A percentile compares a stretch with the other conserved stretches of the same genome.
phyloP scores from a whole-genome alignment of 2,113 vertebrate genomes.

The Rhynchomys soricoides region DNA sequence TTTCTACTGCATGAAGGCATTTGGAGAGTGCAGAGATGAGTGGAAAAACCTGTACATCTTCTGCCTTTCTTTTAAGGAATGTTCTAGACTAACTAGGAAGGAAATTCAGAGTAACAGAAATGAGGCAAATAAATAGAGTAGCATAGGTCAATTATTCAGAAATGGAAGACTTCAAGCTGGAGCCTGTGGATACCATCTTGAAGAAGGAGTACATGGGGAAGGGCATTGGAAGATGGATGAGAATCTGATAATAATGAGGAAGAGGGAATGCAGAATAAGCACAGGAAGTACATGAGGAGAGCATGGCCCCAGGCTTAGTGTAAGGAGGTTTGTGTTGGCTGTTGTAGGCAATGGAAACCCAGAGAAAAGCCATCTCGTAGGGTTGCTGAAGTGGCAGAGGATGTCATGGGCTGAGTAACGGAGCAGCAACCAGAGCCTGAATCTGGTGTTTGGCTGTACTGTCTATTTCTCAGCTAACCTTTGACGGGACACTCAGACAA shows the following conservation, averaged over 20 bases:
- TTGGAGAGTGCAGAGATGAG: not conserved
- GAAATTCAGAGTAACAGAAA: not conserved
- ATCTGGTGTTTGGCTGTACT: not conserved
- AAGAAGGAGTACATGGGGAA: not conserved
- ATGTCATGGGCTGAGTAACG: not conserved
- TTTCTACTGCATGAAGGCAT: not conserved
- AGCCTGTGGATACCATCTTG: not conserved
- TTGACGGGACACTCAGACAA: not conserved
- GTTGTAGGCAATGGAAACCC: not conserved
- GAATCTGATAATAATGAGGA: not conserved
- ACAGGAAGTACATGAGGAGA: not conserved
- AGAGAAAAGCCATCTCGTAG: not conserved
- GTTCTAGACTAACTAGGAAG: not conserved
- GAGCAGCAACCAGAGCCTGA: not conserved
- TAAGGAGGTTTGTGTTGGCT: constrained; percentile 1
- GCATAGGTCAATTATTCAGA: not conserved
- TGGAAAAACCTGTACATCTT: not conserved
- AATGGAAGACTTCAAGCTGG: not conserved
- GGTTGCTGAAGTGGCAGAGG: not conserved
- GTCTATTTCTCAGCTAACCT: not conserved
- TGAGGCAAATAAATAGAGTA: not conserved
- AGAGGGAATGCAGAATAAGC: not conserved
- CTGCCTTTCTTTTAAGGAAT: not conserved
- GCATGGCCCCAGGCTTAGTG: not conserved
- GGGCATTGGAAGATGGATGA: not conserved